A percentile compares a stretch with the other conserved stretches of the same genome.
Conservation (phyloP, 1,140 invertebrate species). For the Augochlora pura region DNA sequence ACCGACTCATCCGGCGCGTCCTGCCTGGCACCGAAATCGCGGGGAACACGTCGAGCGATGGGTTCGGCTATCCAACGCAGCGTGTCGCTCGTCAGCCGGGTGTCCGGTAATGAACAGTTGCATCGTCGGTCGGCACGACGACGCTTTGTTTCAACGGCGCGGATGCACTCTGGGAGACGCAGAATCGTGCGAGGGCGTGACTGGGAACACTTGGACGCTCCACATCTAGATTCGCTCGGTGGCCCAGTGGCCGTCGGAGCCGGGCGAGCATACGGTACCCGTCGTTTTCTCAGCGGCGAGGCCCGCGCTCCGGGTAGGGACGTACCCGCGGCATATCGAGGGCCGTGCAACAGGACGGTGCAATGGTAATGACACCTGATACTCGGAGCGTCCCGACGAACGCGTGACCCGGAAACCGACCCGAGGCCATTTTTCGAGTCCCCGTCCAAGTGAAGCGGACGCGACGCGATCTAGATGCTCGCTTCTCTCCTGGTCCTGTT, state of each 20-base stretch:
- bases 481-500: conserved; percentile 36
- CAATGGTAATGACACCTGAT: conserved; percentile 75
- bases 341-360: conserved; percentile 32
- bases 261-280: conserved; percentile 45
- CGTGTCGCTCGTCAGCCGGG: background rate
- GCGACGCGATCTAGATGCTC: conserved; percentile 66
- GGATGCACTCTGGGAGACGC: conserved; percentile 12
- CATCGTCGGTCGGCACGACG: background rate
- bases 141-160: conserved; percentile 6
- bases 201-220: conserved; percentile 56
- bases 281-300: conserved; percentile 53
- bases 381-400: conserved; percentile 61
- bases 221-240: conserved; percentile 53
- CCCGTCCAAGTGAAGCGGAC: conserved; percentile 52
- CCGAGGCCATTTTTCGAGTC: conserved; percentile 66
- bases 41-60: background rate
- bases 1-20: background rate
- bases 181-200: conserved; percentile 57
- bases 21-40: background rate
- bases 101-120: background rate
- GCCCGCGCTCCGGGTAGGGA: conserved; percentile 42
- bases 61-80: too few relatives aligned
- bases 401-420: conserved; percentile 75
- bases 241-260: conserved; percentile 52
- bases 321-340: conserved; percentile 50